phyloP scores from a whole-genome alignment of 2,113 vertebrate species.

The Albula goreensis region DNA sequence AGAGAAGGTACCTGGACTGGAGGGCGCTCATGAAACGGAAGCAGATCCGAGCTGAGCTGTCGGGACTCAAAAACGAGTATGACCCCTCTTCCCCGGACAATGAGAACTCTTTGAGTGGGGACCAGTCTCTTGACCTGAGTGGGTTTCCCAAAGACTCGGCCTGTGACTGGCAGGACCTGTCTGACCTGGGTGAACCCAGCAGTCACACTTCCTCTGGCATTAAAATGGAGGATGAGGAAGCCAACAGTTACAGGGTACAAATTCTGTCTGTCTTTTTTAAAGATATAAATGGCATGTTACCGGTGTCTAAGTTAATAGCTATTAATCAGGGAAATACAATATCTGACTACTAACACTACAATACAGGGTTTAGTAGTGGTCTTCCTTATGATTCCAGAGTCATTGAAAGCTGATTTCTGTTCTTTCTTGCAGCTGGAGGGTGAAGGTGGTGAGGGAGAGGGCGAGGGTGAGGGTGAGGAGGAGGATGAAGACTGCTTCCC shows the following conservation, averaged over 20 bases:
- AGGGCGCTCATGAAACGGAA: constrained; percentile 88
- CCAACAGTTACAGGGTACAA: constrained; percentile 70
- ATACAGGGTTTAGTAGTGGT: background rate
- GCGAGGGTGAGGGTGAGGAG: constrained; percentile 57
- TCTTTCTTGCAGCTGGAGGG: constrained; percentile 51
- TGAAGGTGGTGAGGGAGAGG: constrained; percentile 48
- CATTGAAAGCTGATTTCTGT: background rate
- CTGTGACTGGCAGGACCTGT: constrained; percentile 88
- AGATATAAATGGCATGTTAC: background rate
- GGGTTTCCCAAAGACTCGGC: constrained; percentile 79
- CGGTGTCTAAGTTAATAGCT: background rate
- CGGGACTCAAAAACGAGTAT: constrained; percentile 79
- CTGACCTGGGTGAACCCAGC: constrained; percentile 76
- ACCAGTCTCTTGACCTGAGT: constrained; percentile 82
- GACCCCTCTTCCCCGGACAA: constrained; percentile 83
- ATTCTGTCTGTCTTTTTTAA: too few relatives aligned
- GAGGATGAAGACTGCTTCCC: constrained; percentile 89
- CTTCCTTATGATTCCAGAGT: background rate
- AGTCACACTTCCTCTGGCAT: constrained; percentile 77
- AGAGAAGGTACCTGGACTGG: constrained; percentile 89
- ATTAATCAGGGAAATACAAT: background rate
- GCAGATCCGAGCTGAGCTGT: constrained; percentile 82
- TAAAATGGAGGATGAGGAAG: constrained; percentile 86
- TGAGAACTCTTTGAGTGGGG: constrained; percentile 80
- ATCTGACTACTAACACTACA: background rate